phyloP scores from a whole-genome alignment of 2,113 vertebrate genomes.

The Ptilonorhynchus violaceus region DNA sequence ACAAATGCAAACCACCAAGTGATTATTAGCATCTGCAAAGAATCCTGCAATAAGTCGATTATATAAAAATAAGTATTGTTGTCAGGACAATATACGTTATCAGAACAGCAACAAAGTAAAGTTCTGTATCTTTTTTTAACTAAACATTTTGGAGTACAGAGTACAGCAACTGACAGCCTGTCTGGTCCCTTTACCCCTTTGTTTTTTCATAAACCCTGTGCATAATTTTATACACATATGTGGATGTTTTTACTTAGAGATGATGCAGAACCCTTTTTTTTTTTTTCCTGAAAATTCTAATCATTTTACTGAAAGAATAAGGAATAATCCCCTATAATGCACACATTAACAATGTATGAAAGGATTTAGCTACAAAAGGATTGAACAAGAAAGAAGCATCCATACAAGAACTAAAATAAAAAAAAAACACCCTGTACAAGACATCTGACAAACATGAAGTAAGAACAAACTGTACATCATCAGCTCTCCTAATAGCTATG shows the following conservation, averaged over 20 bases:
- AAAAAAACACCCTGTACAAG: neutral
- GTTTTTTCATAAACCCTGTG: neutral
- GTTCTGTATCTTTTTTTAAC: neutral
- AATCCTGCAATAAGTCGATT: neutral
- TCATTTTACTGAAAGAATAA: neutral
- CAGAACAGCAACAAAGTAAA: neutral
- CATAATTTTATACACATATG: neutral
- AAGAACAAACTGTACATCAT: neutral
- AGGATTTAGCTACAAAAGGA: neutral
- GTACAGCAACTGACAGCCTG: neutral
- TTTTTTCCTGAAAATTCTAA: neutral
- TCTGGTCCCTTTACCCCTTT: neutral
- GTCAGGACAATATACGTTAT: neutral
- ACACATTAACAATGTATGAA: neutral
- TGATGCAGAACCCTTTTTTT: neutral
- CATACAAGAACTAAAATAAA: neutral
- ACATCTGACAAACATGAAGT: neutral
- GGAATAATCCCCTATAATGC: neutral
- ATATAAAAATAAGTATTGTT: neutral
- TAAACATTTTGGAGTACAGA: neutral
- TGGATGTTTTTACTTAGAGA: neutral
- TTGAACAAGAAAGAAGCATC: neutral
- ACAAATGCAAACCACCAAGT: neutral
- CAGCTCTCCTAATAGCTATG: neutral
- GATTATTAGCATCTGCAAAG: neutral